phyloP scores from a whole-genome alignment of 2,888 invertebrate genomes.

The Philonicus albiceps region DNA sequence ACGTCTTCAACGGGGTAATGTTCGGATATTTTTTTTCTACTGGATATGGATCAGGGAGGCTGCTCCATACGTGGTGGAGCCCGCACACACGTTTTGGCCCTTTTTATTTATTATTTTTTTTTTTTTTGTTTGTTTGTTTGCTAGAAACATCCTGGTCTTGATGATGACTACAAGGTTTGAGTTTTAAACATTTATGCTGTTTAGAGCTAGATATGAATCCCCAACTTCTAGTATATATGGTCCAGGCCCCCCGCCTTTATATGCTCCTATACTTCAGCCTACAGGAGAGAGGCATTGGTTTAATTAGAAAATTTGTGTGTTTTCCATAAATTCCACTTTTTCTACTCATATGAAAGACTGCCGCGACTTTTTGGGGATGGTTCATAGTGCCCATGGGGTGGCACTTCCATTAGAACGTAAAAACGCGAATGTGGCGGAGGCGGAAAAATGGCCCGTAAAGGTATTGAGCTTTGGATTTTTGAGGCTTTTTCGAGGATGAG shows the following conservation, averaged over 20 bases:
- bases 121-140: not conserved
- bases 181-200: constrained; percentile 2
- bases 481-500: constrained; percentile 13
- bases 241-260: not conserved
- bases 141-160: not conserved
- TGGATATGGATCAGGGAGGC: not conserved
- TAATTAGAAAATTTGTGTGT: constrained; percentile 43
- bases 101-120: not conserved
- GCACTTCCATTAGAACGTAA: constrained; percentile 16
- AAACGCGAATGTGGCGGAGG: not conserved
- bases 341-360: constrained; percentile 11
- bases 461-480: not conserved
- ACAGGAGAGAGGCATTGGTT: constrained; percentile 34
- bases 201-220: constrained; percentile 5
- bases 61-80: not conserved
- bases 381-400: not conserved
- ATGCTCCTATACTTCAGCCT: not conserved
- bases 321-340: constrained; percentile 41
- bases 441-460: not conserved
- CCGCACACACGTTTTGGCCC: not conserved
- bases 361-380: not conserved
- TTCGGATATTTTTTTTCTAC: not conserved
- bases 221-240: not conserved
- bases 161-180: constrained; percentile 6
- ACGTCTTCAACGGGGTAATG: constrained; percentile 1